Evolutionary conservation across 2,113 vertebrate species (phyloP).

Genomic region (Leptocoma aspasia): DNA sequence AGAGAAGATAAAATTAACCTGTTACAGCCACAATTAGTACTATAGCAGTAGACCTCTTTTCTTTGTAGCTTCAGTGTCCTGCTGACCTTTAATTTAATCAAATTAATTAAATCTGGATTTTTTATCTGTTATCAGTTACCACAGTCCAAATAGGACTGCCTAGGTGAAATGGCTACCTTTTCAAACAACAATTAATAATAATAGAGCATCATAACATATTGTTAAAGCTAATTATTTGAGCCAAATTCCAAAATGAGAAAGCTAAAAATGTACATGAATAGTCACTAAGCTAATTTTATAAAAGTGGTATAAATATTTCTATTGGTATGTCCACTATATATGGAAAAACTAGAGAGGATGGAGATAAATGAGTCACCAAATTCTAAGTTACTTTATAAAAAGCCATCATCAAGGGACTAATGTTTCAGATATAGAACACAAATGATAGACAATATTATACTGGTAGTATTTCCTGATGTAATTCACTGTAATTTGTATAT

Average conservation of each 20-base stretch:
- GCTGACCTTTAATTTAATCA: conserved; percentile 32
- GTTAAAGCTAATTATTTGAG: conserved; percentile 39
- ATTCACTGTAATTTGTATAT: not conserved
- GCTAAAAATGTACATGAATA: not conserved
- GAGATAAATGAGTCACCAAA: not conserved
- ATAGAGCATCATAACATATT: not conserved
- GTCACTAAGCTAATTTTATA: not conserved
- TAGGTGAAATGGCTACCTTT: conserved; percentile 27
- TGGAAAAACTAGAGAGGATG: not conserved
- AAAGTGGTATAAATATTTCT: not conserved
- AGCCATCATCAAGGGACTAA: not conserved
- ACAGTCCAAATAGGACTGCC: not conserved
- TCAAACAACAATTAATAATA: conserved; percentile 15
- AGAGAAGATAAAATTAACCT: conserved; percentile 46
- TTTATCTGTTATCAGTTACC: conserved; percentile 34
- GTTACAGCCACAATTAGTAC: conserved; percentile 17
- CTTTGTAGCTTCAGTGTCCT: not conserved
- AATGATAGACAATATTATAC: not conserved
- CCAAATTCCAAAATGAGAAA: not conserved
- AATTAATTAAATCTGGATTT: conserved; percentile 42
- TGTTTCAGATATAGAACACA: not conserved
- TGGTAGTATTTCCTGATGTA: not conserved
- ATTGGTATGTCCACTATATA: not conserved
- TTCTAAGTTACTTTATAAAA: not conserved
- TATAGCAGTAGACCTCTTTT: not conserved